These are phyloP conservation scores for Megaustenia siamemsis DNA, from an alignment of 2,888 invertebrate genomes.

Conservation along the genomic window DNA sequence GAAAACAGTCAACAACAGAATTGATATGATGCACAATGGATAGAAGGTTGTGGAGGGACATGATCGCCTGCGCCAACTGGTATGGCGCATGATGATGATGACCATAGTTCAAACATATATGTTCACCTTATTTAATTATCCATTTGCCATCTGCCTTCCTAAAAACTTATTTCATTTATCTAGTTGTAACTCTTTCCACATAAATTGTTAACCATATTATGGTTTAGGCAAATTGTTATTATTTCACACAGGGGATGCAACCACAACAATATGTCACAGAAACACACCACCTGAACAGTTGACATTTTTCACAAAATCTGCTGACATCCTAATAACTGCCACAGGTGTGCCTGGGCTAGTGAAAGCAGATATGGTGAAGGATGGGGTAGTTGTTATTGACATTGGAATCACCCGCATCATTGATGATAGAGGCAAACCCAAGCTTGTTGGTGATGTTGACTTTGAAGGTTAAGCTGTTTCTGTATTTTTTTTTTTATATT, in stretches of 20 bases:
- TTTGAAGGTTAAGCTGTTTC: constrained; percentile 84
- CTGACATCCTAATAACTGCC: constrained; percentile 89
- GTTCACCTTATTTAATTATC: no score
- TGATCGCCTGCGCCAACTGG: no score
- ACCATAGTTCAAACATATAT: no score
- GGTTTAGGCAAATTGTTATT: no score
- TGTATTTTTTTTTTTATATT: neutral
- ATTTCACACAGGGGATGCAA: constrained; percentile 86
- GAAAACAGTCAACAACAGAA: no score
- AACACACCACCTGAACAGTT: constrained; percentile 90
- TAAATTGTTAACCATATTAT: no score
- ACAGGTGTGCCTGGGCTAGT: constrained; percentile 83
- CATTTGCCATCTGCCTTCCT: no score
- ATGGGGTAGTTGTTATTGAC: constrained; percentile 92
- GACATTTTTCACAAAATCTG: constrained; percentile 85
- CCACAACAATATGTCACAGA: constrained; percentile 93
- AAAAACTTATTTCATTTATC: no score
- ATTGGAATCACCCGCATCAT: constrained; percentile 88
- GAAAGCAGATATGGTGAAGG: constrained; percentile 90
- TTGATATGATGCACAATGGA: no score
- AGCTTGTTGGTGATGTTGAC: constrained; percentile 92
- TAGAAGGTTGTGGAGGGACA: no score
- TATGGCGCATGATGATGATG: no score
- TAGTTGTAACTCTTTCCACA: no score
- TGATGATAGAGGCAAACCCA: constrained; percentile 84